A percentile compares a stretch with the other conserved stretches of the same genome.
Conservation (phyloP, 2,888 invertebrate genomes). For the Lasioglossum figueresi region DNA sequence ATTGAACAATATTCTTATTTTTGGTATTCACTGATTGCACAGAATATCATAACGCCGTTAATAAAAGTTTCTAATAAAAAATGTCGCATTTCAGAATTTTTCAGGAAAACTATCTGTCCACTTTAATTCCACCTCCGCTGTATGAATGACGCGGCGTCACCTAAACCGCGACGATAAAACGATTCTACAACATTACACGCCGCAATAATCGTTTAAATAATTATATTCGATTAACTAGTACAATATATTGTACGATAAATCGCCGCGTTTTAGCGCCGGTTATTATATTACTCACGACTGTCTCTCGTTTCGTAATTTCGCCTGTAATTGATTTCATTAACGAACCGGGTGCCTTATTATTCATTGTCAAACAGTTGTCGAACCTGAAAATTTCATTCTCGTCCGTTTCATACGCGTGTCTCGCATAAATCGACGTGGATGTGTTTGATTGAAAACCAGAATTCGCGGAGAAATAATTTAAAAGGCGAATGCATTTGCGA, state of each 20-base stretch:
- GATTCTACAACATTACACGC: neutral
- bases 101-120: neutral
- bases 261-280: neutral
- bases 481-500: neutral
- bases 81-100: neutral
- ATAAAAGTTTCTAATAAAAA: no score
- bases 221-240: neutral
- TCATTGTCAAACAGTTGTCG: neutral
- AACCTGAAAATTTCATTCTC: neutral
- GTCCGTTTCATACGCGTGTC: neutral
- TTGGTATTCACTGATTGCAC: neutral
- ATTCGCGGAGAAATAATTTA: neutral
- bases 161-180: neutral
- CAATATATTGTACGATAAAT: neutral
- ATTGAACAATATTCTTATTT: neutral
- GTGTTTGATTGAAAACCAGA: neutral
- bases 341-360: neutral
- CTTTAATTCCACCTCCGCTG: neutral
- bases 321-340: slow-evolving; percentile 5
- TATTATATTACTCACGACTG: neutral
- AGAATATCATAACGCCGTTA: neutral
- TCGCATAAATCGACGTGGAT: neutral
- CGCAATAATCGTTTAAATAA: neutral
- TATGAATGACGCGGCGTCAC: neutral
- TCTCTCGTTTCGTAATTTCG: slow-evolving; percentile 1